phyloP scores from a whole-genome alignment of 2,888 invertebrate species.

The Mellilla xanthometata region DNA sequence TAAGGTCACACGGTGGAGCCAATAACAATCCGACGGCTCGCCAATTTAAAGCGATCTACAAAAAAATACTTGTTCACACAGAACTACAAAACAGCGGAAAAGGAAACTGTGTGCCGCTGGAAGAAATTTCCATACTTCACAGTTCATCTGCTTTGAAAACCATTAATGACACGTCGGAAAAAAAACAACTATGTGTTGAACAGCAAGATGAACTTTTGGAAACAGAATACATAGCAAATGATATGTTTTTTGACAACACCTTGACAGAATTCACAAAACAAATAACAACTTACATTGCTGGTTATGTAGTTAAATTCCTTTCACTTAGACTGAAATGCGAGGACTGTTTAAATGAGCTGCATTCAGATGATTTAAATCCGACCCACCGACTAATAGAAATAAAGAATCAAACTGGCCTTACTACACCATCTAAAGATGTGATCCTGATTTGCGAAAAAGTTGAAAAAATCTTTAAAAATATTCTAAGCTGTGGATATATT shows the following conservation, averaged over 20 bases:
- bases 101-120: constrained; percentile 13
- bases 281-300: neutral
- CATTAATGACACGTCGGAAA: constrained; percentile 12
- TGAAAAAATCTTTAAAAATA: constrained; percentile 4
- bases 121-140: constrained; percentile 13
- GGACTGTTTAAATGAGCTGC: neutral
- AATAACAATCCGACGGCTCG: constrained; percentile 27
- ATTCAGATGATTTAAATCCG: neutral
- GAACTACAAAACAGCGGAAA: constrained; percentile 10
- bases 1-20: constrained; percentile 22
- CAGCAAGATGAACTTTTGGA: neutral
- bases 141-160: constrained; percentile 6
- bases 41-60: constrained; percentile 20
- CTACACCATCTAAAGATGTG: constrained; percentile 5
- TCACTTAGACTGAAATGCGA: too few species aligned
- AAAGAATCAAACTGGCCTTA: neutral
- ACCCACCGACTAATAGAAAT: constrained; percentile 1
- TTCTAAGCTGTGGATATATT: constrained; percentile 2
- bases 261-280: neutral
- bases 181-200: constrained; percentile 1
- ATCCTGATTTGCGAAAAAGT: constrained; percentile 3
- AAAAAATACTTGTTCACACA: constrained; percentile 17
- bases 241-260: neutral
- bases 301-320: neutral
- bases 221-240: neutral